phyloP scores from a whole-genome alignment of 2,797 vertebrate species.

The Eidolon dupreanum region DNA sequence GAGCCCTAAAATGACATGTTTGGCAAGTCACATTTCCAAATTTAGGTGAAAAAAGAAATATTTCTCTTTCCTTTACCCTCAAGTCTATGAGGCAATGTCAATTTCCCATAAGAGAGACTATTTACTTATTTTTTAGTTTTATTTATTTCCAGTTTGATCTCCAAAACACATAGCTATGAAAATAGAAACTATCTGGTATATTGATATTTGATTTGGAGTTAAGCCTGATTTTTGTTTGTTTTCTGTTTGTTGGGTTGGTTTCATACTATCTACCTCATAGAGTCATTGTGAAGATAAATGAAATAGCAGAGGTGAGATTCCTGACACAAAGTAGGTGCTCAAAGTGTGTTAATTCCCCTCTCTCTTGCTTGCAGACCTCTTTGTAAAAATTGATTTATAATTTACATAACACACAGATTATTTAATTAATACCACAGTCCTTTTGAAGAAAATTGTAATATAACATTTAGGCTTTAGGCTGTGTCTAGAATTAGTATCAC shows the following conservation, averaged over 20 bases:
- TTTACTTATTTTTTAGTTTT: neutral
- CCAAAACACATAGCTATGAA: constrained; percentile 8
- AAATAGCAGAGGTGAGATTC: neutral
- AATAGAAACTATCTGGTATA: neutral
- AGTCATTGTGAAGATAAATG: neutral
- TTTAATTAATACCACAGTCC: neutral
- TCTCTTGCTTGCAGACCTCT: neutral
- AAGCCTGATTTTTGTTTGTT: neutral
- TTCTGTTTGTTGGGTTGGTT: neutral
- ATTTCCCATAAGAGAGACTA: neutral
- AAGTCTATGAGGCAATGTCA: neutral
- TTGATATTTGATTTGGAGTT: neutral
- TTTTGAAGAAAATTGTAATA: neutral
- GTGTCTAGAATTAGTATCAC: neutral
- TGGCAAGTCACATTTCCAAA: neutral
- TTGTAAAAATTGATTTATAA: neutral
- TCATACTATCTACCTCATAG: neutral
- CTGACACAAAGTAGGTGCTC: neutral
- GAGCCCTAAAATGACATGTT: neutral
- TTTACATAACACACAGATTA: neutral
- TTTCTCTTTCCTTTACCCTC: constrained; percentile 25
- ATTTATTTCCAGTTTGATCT: constrained; percentile 15
- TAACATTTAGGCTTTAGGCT: neutral
- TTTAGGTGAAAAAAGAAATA: constrained; percentile 1
- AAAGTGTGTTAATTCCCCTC: neutral